Conservation (phyloP, 2,113 vertebrate genomes). For the Azemiops feae region DNA sequence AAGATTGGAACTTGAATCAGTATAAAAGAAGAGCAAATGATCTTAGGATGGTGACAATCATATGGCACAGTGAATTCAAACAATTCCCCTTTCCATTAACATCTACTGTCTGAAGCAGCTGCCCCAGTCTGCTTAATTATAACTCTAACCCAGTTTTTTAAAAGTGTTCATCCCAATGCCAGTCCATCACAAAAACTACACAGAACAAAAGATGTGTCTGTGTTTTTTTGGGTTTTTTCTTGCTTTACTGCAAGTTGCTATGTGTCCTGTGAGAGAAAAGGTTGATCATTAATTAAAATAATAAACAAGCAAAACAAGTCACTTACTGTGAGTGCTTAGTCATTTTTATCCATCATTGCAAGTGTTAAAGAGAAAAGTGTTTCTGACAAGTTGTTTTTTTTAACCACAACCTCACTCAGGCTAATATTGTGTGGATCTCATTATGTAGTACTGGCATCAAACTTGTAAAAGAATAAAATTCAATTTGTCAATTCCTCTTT, state of each 20-base stretch:
- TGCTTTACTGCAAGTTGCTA: background rate
- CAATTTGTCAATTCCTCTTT: conserved; percentile 60
- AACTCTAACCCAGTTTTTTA: background rate
- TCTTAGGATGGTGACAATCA: background rate
- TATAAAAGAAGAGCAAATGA: background rate
- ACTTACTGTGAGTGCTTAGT: conserved; percentile 4
- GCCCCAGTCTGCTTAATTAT: background rate
- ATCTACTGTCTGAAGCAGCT: too few species aligned
- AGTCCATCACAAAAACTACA: background rate
- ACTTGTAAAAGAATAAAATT: conserved; percentile 53
- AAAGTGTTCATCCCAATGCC: background rate
- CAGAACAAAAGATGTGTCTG: background rate
- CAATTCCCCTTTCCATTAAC: background rate
- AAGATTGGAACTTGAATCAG: background rate
- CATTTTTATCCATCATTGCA: conserved; percentile 43
- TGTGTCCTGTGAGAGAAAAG: background rate
- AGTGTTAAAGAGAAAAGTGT: conserved; percentile 46
- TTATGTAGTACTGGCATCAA: conserved; percentile 49
- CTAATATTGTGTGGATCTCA: conserved; percentile 57
- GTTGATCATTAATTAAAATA: background rate
- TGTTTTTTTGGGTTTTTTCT: background rate
- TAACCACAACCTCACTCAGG: conserved; percentile 46
- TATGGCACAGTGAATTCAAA: background rate
- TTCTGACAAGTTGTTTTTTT: conserved; percentile 57
- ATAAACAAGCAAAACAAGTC: background rate